A percentile compares a stretch with the other conserved stretches of the same genome.
These are phyloP conservation scores for Pseudomyrmex concolor DNA, from an alignment of 1,140 invertebrate genomes.

Conservation along the genomic window DNA sequence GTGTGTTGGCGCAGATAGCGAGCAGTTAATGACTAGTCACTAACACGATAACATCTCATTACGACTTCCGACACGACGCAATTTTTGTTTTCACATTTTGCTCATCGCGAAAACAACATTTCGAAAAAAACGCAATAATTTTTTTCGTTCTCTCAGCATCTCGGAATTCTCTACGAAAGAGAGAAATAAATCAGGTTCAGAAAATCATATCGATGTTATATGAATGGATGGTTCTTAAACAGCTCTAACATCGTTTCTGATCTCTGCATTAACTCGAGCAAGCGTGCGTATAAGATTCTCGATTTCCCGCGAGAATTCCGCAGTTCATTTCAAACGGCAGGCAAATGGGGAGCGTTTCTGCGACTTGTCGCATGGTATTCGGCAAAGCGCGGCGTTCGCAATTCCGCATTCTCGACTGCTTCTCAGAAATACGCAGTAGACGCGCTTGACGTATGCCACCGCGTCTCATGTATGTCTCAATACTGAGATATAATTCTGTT, in stretches of 20 bases:
- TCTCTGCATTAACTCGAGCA: constrained; percentile 25
- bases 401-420: constrained; percentile 62
- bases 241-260: constrained; percentile 1
- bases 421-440: constrained; percentile 28
- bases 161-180: not conserved
- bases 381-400: constrained; percentile 58
- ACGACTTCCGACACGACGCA: not conserved
- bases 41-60: constrained; percentile 9
- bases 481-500: constrained; percentile 13
- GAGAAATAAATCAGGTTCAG: not conserved
- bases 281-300: constrained; percentile 6
- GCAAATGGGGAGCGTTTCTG: constrained; percentile 30
- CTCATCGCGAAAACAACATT: not conserved
- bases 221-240: constrained; percentile 7
- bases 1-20: not conserved
- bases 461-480: constrained; percentile 26
- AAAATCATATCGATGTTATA: constrained; percentile 4
- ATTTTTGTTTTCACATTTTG: not conserved
- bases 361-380: constrained; percentile 54
- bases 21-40: constrained; percentile 3
- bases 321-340: constrained; percentile 40
- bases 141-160: not conserved
- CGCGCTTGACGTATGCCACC: constrained; percentile 2
- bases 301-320: constrained; percentile 48
- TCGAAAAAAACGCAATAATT: not conserved